phyloP scores from a whole-genome alignment of 1,140 invertebrate genomes.

The Hormaphis cornu region DNA sequence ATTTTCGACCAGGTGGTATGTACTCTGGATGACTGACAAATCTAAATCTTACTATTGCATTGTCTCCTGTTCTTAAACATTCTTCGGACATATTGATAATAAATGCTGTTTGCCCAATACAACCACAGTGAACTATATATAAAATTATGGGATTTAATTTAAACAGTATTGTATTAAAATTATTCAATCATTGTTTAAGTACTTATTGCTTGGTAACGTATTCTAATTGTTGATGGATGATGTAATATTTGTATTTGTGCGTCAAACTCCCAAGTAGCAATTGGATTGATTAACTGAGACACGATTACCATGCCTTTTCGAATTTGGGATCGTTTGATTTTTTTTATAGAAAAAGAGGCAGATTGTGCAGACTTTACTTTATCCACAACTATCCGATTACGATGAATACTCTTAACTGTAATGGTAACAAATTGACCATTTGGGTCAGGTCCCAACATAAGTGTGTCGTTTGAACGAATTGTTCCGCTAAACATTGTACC shows the following conservation, averaged over 20 bases:
- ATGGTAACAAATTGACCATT: constrained; percentile 87
- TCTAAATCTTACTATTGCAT: constrained; percentile 86
- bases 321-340: constrained; percentile 90
- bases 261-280: constrained; percentile 97
- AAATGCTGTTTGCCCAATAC: constrained; percentile 94
- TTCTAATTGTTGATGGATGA: constrained; percentile 97
- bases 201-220: constrained; percentile 98
- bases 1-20: constrained; percentile 76
- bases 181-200: constrained; percentile 35
- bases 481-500: constrained; percentile 87
- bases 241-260: constrained; percentile 96
- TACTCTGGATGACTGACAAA: constrained; percentile 99
- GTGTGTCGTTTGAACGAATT: constrained; percentile 82
- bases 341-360: constrained; percentile 96
- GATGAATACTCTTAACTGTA: constrained; percentile 91
- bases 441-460: constrained; percentile 89
- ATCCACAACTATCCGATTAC: constrained; percentile 93
- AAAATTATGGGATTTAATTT: background rate
- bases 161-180: background rate
- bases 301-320: constrained; percentile 99
- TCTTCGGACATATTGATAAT: constrained; percentile 93
- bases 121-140: constrained; percentile 85
- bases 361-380: constrained; percentile 96
- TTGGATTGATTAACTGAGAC: constrained; percentile 79
- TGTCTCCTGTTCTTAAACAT: constrained; percentile 93